Evolutionary conservation across 2,797 vertebrate species (phyloP).

Genomic region (Epinephelus coioides): DNA sequence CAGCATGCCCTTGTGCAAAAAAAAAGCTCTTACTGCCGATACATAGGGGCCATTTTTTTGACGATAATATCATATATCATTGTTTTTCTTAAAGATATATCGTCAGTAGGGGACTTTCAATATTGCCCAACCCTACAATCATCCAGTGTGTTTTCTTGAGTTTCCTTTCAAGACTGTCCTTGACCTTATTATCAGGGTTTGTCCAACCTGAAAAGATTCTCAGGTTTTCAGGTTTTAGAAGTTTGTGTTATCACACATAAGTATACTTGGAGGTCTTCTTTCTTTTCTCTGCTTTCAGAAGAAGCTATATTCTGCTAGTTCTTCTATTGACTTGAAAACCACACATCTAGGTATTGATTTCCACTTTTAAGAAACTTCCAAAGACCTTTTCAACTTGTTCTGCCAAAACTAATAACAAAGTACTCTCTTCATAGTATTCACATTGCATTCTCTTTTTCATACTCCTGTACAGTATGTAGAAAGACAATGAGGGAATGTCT

Average conservation of each 20-base stretch:
- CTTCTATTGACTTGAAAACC: constrained; percentile 7
- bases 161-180: constrained; percentile 5
- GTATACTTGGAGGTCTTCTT: not conserved
- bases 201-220: not conserved
- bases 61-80: too few relatives aligned
- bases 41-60: too few relatives aligned
- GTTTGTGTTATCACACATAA: not conserved
- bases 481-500: not conserved
- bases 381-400: not conserved
- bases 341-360: constrained; percentile 9
- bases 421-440: not conserved
- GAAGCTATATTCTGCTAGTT: not conserved
- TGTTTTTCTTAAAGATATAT: too few relatives aligned
- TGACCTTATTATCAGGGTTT: constrained; percentile 27
- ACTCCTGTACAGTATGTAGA: not conserved
- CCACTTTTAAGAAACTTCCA: not conserved
- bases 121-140: too few relatives aligned
- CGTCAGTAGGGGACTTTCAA: too few relatives aligned
- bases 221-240: not conserved
- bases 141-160: not conserved
- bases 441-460: not conserved
- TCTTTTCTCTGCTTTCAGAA: not conserved
- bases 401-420: not conserved
- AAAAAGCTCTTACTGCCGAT: too few relatives aligned
- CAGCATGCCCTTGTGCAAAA: too few relatives aligned